Conservation (phyloP, 2,888 invertebrate genomes). For the Piscicola geometra region DNA sequence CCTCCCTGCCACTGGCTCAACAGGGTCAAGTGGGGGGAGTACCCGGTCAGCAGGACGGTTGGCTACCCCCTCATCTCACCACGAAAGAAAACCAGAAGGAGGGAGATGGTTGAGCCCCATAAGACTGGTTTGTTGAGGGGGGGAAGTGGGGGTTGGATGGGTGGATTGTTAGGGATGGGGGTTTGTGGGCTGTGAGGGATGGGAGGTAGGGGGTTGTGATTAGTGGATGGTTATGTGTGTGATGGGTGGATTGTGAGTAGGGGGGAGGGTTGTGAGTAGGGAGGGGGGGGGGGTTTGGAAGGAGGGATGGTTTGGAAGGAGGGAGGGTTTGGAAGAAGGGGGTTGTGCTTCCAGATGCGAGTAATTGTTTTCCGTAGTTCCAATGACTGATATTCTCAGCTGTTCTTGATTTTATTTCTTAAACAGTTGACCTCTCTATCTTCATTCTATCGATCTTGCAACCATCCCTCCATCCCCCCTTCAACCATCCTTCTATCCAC, state of each 20-base stretch:
- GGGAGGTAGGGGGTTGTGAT: neutral
- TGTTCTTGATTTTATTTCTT: too few relatives aligned
- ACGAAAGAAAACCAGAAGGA: constrained; percentile 1
- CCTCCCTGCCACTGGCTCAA: neutral
- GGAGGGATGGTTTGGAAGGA: too few relatives aligned
- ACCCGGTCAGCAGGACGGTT: constrained; percentile 2
- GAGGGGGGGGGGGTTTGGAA: neutral
- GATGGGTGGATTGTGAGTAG: neutral
- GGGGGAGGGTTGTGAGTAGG: constrained; percentile 15
- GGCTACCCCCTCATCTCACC: constrained; percentile 9
- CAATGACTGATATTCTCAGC: too few relatives aligned
- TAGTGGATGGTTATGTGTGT: neutral
- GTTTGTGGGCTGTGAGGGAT: neutral
- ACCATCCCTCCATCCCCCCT: too few relatives aligned
- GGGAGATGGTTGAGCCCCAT: neutral
- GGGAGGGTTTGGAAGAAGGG: too few relatives aligned
- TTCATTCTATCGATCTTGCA: too few relatives aligned
- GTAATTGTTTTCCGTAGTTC: too few relatives aligned
- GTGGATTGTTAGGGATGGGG: neutral
- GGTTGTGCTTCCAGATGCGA: too few relatives aligned
- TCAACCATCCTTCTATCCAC: too few relatives aligned
- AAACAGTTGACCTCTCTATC: too few relatives aligned
- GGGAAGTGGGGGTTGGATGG: neutral
- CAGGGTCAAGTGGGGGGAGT: constrained; percentile 1
- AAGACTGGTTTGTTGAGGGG: neutral